Evolutionary conservation across 2,888 invertebrate genomes (phyloP).

Genomic region (Nyleta sp.): DNA sequence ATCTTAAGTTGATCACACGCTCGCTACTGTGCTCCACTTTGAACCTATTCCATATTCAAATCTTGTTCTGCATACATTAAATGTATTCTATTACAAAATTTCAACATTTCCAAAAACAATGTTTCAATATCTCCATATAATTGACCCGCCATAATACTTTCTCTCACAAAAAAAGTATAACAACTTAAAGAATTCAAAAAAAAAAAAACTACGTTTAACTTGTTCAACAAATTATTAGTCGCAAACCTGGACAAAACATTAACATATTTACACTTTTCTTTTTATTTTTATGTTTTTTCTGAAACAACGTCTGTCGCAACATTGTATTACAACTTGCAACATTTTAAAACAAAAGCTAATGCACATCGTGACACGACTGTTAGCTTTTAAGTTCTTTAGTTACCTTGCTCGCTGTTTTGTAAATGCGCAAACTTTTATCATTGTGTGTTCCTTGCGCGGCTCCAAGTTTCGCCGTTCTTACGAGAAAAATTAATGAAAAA

Average conservation of each 20-base stretch:
- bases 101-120: slow-evolving; percentile 45
- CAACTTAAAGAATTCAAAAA: too few relatives aligned
- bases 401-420: slow-evolving; percentile 41
- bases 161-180: too few relatives aligned
- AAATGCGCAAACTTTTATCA: slow-evolving; percentile 51
- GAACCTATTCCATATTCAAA: slow-evolving; percentile 60
- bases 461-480: slow-evolving; percentile 15
- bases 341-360: slow-evolving; percentile 47
- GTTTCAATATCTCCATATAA: slow-evolving; percentile 2
- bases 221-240: too few relatives aligned
- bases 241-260: neutral
- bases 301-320: neutral
- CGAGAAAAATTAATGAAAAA: slow-evolving; percentile 20
- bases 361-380: slow-evolving; percentile 41
- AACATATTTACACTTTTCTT: slow-evolving; percentile 10
- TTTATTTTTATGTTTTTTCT: too few relatives aligned
- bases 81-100: slow-evolving; percentile 53
- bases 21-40: slow-evolving; percentile 48
- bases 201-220: neutral
- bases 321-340: neutral
- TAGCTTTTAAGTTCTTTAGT: slow-evolving; percentile 48
- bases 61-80: slow-evolving; percentile 56
- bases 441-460: slow-evolving; percentile 27
- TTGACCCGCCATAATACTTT: neutral
- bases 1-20: slow-evolving; percentile 58